phyloP scores from a whole-genome alignment of 92 coral and sea anemone genomes.

The Epizoanthus ramosus region DNA sequence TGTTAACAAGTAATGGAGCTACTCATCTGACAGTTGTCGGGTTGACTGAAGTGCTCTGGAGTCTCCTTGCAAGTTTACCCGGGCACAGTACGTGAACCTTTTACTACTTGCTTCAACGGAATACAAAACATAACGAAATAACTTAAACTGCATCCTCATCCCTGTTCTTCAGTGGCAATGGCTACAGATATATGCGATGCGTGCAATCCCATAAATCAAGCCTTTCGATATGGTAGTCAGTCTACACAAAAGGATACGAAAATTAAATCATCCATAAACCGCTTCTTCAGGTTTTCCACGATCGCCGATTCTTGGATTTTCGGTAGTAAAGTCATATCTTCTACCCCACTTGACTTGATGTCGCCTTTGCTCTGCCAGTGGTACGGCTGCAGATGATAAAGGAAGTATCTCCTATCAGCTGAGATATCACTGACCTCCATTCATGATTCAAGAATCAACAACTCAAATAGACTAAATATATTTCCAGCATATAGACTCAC shows the following conservation, averaged over 20 bases:
- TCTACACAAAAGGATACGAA: constrained; percentile 84
- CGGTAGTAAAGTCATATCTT: constrained; percentile 97
- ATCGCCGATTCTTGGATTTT: constrained; percentile 97
- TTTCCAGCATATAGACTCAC: background rate
- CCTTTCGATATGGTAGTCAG: background rate
- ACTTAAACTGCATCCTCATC: too few relatives aligned
- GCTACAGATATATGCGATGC: too few relatives aligned
- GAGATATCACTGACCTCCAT: background rate
- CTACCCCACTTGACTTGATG: constrained; percentile 98
- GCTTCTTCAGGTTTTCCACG: constrained; percentile 95
- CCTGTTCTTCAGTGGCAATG: too few relatives aligned
- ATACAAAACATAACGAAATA: too few relatives aligned
- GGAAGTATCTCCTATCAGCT: constrained; percentile 28
- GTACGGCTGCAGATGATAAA: constrained; percentile 66
- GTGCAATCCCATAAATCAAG: too few relatives aligned
- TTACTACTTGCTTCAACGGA: too few relatives aligned
- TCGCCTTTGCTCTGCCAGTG: constrained; percentile 99
- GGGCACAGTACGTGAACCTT: too few relatives aligned
- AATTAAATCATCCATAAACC: constrained; percentile 97
- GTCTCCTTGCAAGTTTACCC: too few relatives aligned
- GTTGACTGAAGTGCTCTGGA: too few relatives aligned
- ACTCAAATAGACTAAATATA: background rate
- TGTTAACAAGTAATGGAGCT: too few relatives aligned
- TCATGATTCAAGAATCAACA: background rate
- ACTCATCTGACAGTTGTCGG: too few relatives aligned